These are phyloP conservation scores for Limanda limanda DNA, from an alignment of 2,113 vertebrate species.

Conservation along the genomic window DNA sequence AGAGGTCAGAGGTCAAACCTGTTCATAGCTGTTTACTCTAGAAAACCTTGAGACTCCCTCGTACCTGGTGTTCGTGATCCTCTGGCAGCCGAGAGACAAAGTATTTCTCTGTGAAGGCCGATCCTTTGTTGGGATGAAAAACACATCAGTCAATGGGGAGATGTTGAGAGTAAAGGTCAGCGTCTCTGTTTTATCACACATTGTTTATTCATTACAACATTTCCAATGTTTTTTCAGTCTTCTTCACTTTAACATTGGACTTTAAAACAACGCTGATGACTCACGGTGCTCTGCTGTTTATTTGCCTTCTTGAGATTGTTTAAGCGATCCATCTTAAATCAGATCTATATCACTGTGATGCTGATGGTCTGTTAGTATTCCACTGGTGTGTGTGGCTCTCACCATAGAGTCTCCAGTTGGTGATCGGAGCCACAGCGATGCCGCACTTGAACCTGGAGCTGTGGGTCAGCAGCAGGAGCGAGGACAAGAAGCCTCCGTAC, in stretches of 20 bases:
- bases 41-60: background rate
- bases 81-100: constrained; percentile 68
- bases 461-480: constrained; percentile 75
- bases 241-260: background rate
- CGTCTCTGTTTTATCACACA: background rate
- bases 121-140: constrained; percentile 60
- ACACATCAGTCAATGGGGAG: background rate
- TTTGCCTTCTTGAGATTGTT: no score
- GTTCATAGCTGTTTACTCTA: background rate
- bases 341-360: no score
- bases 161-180: background rate
- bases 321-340: no score
- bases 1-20: background rate
- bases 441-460: constrained; percentile 74
- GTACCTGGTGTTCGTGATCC: constrained; percentile 71
- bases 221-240: background rate
- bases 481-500: constrained; percentile 80
- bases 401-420: constrained; percentile 82
- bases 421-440: constrained; percentile 77
- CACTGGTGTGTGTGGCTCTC: background rate
- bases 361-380: no score
- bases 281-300: no score
- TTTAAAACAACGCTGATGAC: no score
- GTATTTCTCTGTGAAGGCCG: constrained; percentile 75
- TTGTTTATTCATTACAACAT: background rate